These are phyloP conservation scores for Lepus townsendii DNA, from an alignment of 2,797 vertebrate genomes.

Conservation along the genomic window DNA sequence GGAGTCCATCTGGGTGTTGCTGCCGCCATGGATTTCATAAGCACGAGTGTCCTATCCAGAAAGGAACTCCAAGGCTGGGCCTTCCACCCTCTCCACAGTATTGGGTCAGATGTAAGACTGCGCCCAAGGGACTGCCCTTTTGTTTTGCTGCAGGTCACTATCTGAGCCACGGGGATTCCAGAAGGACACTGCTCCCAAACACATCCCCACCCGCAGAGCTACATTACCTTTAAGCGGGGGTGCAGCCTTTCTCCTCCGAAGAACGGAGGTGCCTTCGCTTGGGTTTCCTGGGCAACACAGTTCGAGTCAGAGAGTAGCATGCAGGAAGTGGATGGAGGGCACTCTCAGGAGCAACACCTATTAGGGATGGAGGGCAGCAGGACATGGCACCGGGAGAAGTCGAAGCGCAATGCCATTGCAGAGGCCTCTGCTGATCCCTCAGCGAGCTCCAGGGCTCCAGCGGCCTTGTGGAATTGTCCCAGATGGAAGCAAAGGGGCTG, in stretches of 20 bases:
- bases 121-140: constrained; percentile 8
- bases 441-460: background rate
- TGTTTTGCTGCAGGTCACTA: background rate
- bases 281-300: constrained; percentile 15
- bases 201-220: background rate
- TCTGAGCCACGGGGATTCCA: background rate
- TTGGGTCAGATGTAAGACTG: background rate
- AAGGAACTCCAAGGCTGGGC: background rate
- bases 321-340: background rate
- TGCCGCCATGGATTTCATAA: constrained; percentile 44
- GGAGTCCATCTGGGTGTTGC: constrained; percentile 47
- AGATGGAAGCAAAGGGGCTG: background rate
- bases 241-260: background rate
- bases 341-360: background rate
- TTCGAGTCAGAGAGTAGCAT: constrained; percentile 33
- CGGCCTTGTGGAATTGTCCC: background rate
- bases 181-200: constrained; percentile 31
- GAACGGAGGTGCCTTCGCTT: background rate
- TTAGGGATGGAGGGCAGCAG: background rate
- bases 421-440: background rate
- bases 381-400: background rate
- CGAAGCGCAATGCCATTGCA: background rate
- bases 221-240: background rate
- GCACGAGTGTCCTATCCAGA: constrained; percentile 30
- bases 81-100: background rate